Percentiles rank a stretch among this genome's conserved stretches.
phyloP scores from a whole-genome alignment of 1,140 invertebrate species.

The Eurosta solidaginis region DNA sequence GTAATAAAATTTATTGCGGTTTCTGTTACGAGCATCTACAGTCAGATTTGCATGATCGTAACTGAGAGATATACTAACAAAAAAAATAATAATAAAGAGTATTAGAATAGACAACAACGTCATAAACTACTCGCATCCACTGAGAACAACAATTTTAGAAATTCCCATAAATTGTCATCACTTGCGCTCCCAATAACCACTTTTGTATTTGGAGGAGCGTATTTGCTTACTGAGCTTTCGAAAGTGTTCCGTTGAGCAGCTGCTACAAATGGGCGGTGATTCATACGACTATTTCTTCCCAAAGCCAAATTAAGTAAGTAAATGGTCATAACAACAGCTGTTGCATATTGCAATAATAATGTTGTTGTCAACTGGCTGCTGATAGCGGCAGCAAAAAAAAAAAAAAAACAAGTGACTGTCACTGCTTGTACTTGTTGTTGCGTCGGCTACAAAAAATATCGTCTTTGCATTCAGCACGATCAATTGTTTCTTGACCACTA shows the following conservation, averaged over 20 bases:
- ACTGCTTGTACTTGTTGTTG: background rate
- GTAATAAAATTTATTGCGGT: too few species aligned
- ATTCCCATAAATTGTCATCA: background rate
- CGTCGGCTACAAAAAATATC: too few species aligned
- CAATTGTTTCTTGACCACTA: background rate
- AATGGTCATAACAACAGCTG: background rate
- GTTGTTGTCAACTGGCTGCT: background rate
- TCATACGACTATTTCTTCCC: background rate
- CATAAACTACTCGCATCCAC: background rate
- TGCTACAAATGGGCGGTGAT: conserved; percentile 24
- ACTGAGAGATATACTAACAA: too few species aligned
- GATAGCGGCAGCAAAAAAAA: too few species aligned
- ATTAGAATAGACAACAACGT: background rate
- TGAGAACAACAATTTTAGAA: background rate
- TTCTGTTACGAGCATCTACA: too few species aligned
- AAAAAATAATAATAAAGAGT: too few species aligned
- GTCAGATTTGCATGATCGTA: too few species aligned
- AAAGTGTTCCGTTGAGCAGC: background rate
- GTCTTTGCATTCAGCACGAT: too few species aligned
- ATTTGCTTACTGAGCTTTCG: background rate
- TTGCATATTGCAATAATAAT: background rate
- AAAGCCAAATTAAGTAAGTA: background rate
- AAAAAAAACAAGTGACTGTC: background rate
- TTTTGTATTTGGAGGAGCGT: background rate
- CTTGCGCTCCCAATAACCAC: background rate